Conservation (phyloP, 2,797 vertebrate species). For the Sibirionetta formosa region DNA sequence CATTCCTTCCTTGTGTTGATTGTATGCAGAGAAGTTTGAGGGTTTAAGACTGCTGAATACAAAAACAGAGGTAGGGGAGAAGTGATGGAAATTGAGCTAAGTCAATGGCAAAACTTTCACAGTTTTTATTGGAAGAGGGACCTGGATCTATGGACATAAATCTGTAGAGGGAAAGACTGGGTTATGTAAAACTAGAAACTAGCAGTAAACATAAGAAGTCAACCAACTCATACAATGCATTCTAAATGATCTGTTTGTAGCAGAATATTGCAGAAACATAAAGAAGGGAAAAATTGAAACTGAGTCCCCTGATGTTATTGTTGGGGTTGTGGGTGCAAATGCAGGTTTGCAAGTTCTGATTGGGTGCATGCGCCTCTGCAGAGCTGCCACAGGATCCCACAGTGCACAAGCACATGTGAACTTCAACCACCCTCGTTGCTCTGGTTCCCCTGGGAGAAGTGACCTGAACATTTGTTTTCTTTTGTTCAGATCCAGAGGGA, state of each 20-base stretch:
- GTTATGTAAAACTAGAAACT: not conserved
- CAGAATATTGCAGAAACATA: not conserved
- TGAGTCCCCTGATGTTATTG: not conserved
- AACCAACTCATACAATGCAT: not conserved
- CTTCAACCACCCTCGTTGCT: not conserved
- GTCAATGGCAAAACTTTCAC: not conserved
- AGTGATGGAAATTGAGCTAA: not conserved
- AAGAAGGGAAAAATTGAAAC: not conserved
- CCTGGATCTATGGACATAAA: not conserved
- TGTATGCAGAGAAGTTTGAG: not conserved
- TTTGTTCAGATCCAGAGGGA: not conserved
- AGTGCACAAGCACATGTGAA: rapidly evolving
- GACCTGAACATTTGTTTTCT: not conserved
- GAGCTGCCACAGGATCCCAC: rapidly evolving
- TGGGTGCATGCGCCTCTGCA: not conserved
- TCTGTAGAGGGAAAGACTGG: not conserved
- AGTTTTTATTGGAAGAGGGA: not conserved
- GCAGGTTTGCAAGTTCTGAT: not conserved
- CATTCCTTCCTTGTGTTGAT: not conserved
- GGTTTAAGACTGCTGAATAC: not conserved
- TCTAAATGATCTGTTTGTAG: not conserved
- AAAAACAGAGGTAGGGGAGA: not conserved
- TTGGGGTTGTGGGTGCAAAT: not conserved
- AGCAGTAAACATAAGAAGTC: not conserved
- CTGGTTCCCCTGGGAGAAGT: not conserved